Percentiles rank a stretch among this genome's conserved stretches.
phyloP scores from a whole-genome alignment of 2,888 invertebrate species.

The Nemotelus nigrinus region DNA sequence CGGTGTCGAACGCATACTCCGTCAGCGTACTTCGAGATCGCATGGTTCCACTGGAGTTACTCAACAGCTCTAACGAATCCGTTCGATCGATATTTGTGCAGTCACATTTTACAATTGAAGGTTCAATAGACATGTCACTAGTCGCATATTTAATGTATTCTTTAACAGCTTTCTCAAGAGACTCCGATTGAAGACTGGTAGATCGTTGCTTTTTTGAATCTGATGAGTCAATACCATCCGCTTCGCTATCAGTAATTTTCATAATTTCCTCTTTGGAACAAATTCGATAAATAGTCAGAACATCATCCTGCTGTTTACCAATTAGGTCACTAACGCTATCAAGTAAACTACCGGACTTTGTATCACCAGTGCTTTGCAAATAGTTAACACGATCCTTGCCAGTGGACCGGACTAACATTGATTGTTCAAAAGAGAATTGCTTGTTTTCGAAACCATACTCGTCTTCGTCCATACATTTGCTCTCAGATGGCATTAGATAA shows the following conservation, averaged over 20 bases:
- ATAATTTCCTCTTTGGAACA: conserved; percentile 51
- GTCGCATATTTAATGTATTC: conserved; percentile 48
- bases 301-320: conserved; percentile 46
- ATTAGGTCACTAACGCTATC: background rate
- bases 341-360: background rate
- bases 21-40: conserved; percentile 52
- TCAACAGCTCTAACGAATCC: conserved; percentile 52
- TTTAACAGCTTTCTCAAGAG: conserved; percentile 45
- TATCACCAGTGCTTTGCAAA: conserved; percentile 6
- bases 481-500: conserved; percentile 52
- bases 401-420: conserved; percentile 33
- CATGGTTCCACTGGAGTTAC: conserved; percentile 52
- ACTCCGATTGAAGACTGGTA: conserved; percentile 40
- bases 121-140: conserved; percentile 43
- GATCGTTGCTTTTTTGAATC: conserved; percentile 28
- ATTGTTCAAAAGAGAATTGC: conserved; percentile 50
- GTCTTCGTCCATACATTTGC: conserved; percentile 47
- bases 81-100: conserved; percentile 47
- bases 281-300: conserved; percentile 53
- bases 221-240: background rate
- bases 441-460: conserved; percentile 51
- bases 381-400: conserved; percentile 13
- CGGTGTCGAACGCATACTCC: conserved; percentile 54
- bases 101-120: conserved; percentile 45
- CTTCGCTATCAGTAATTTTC: conserved; percentile 15